Base-by-base conservation (phyloP, 2,113 vertebrate species). In the Candoia aspera region DNA sequence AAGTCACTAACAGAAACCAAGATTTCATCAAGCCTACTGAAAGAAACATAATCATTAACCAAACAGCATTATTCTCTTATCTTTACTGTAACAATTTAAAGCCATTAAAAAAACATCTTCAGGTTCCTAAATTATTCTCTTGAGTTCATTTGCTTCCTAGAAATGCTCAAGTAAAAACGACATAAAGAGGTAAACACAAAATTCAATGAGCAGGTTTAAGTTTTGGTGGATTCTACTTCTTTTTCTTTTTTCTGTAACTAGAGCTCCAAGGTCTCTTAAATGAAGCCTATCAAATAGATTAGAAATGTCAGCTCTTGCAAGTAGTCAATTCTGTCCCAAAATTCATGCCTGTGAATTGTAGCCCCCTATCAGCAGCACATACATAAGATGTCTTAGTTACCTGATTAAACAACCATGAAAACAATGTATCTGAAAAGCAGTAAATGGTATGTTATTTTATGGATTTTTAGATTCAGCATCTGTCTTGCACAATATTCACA, bases 21-120 rank as follows among this genome's bases (percentile, higher is more conserved):
- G 87, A 62, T 90, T 95, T 92, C 93, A 86, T 88, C 60, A 94
- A 85, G 29, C 55, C 88, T 26, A 93, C 55, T 92, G 92, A 73
- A 93, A 95, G 92, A 86, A 95, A 92, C 93, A 91, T 26, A 95
- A 90, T 62, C 0, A 11, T 90, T 93, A 95, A 93, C 9, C 94
- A 96, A 95, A 29, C 79, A 13, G 64, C n/a, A 88, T 53, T 55
- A 57, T 62, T 91, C 93, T 90, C 64, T 23, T 57, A 92, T 64
- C 1, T 49, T 92, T 68, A 84, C 55, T 49, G 3, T 24, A 83
- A 86, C 58, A 86, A 95, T 60, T 19, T 4, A 0, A 60, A 13
- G 33, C 23, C 23, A 59, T 10, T 9, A 55, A 57, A 5, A 23
- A 88, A 88, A 87, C 84, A 62, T 84, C 58, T 57, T 89, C 15